These are phyloP conservation scores for Chironomus striatipennis DNA, from an alignment of 1,140 invertebrate genomes.

Conservation along the genomic window DNA sequence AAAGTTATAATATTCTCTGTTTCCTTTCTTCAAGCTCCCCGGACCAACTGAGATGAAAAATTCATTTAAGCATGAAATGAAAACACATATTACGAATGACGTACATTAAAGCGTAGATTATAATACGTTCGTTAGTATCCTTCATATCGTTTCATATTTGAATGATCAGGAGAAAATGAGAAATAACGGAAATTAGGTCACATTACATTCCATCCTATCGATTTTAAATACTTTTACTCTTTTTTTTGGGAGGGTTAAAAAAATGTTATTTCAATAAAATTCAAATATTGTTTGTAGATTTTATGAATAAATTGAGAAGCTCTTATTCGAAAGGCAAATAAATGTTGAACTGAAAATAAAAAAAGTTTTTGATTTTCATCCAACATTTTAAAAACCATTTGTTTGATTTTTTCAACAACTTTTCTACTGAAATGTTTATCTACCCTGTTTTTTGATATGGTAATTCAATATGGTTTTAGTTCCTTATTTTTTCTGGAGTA, in stretches of 20 bases:
- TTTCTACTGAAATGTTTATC: no score
- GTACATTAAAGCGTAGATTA: neutral
- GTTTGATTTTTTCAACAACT: neutral
- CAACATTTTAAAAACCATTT: neutral
- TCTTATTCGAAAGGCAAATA: neutral
- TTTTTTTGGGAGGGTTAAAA: neutral
- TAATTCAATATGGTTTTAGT: no score
- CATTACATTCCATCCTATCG: neutral
- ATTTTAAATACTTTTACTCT: neutral
- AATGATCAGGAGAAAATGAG: neutral
- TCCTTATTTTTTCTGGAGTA: no score
- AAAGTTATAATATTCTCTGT: no score
- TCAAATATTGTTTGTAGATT: no score
- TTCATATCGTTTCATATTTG: neutral
- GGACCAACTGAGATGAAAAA: neutral
- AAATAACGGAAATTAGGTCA: neutral
- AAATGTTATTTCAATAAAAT: neutral
- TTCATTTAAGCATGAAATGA: slow-evolving; percentile 20
- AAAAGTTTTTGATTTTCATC: neutral
- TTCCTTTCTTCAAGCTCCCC: no score
- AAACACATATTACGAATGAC: neutral
- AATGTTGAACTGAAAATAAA: neutral
- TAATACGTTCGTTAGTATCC: neutral
- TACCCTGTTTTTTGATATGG: no score
- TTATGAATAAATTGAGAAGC: neutral